Evolutionary conservation across 2,888 invertebrate species (phyloP), one percentile per base, ranked within the genome.

Genomic region (Leucania comma): DNA sequence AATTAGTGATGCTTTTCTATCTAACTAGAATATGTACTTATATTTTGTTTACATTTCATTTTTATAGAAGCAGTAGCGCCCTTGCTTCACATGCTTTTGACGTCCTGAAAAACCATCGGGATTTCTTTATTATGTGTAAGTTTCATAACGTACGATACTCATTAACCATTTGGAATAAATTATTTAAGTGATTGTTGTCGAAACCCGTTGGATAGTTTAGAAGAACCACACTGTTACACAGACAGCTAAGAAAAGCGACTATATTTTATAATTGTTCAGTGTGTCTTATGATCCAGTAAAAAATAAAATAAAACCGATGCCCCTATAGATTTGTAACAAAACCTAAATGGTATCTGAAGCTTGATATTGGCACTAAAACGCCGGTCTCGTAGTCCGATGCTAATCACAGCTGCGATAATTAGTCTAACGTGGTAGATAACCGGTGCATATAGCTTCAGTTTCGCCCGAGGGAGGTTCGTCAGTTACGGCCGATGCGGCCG

Each of bases 401-500:
- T 80, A 75, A 75, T 80, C 80, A 57, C 48, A 53, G 46, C 38
- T 20, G 62, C 35, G 59, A 76, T 76, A 76, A 76, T 77, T 77
- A 77, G 63, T 22, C 26, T 68, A 69, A 68, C 84, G 48, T 59
- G 74, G 73, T 73, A 69, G 76, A 80, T 82, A 83, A 78, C 72
- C 65, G 68, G 68, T 72, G 70, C 68, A 83, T 68, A 70, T 64
- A 60, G 69, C 58, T 59, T 63, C 65, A 51, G 63, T 22, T 35
- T 35, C 46, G 75, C 62, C 71, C 53, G 78, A 82, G 84, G 86
- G 85, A 85, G 81, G 86, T 85, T 85, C 80, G 77, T 83, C 81
- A 83, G 86, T 90, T 88, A 89, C 84, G 84, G 85, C 83, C 73
- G 82, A 86, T 80, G 84, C 86, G 83, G 89, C 75, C 86, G 86